These are phyloP conservation scores for Scomberomorus guttatus DNA, from an alignment of 2,797 vertebrate species.

Conservation along the genomic window DNA sequence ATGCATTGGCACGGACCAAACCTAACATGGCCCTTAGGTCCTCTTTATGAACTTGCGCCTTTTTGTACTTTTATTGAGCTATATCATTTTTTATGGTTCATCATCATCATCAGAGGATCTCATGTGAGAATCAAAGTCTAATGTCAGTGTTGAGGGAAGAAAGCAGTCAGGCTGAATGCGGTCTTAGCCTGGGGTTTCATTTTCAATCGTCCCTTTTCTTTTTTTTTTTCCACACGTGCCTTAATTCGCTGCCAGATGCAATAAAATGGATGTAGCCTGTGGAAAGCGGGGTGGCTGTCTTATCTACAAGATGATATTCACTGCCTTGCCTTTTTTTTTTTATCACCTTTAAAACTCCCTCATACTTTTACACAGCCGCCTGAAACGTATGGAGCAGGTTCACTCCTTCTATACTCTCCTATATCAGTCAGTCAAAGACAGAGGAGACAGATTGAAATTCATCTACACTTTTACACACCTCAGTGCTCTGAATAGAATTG, in stretches of 20 bases:
- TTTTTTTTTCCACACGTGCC: conserved; percentile 77
- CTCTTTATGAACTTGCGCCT: conserved; percentile 85
- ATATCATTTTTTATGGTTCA: conserved; percentile 90
- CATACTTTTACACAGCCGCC: conserved; percentile 85
- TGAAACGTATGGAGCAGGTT: conserved; percentile 75
- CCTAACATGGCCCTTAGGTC: conserved; percentile 90
- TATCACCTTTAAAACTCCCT: conserved; percentile 87
- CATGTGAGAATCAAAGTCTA: conserved; percentile 90
- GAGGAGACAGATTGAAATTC: conserved; percentile 65
- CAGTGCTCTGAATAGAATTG: conserved; percentile 72
- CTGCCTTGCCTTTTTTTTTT: conserved; percentile 84
- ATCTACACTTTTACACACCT: conserved; percentile 62
- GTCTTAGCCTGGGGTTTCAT: conserved; percentile 88
- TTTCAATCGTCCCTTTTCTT: conserved; percentile 80
- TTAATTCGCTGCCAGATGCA: conserved; percentile 92
- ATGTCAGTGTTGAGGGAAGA: conserved; percentile 81
- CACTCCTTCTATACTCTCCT: conserved; percentile 53
- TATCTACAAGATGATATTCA: conserved; percentile 87
- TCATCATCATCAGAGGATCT: conserved; percentile 85
- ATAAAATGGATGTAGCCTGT: conserved; percentile 86
- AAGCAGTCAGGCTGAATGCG: conserved; percentile 83
- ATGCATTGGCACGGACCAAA: conserved; percentile 87
- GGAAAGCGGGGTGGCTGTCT: conserved; percentile 86
- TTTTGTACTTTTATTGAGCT: conserved; percentile 93
- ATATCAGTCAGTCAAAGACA: conserved; percentile 68